A percentile compares a stretch with the other conserved stretches of the same genome.
phyloP scores from a whole-genome alignment of 2,113 vertebrate genomes.

The Triplophysa siluroides region DNA sequence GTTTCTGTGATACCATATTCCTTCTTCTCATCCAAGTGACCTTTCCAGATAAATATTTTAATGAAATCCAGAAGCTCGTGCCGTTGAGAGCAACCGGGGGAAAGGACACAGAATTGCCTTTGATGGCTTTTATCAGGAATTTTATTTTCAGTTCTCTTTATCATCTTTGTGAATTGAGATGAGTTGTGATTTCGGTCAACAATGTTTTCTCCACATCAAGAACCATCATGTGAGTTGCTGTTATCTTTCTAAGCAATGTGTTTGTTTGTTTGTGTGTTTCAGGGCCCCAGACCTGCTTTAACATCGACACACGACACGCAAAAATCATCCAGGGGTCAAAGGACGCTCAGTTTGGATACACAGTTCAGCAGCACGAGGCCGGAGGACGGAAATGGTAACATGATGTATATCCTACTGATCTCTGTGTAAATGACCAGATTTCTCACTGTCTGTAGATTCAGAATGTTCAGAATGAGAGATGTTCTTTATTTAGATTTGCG shows the following conservation, averaged over 20 bases:
- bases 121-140: background rate
- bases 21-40: conserved; percentile 21
- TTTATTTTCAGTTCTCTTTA: background rate
- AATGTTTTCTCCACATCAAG: no score
- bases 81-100: background rate
- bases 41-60: conserved; percentile 42
- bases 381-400: conserved; percentile 86
- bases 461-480: background rate
- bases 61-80: conserved; percentile 43
- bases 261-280: conserved; percentile 4
- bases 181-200: background rate
- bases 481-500: background rate
- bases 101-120: background rate
- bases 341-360: conserved; percentile 89
- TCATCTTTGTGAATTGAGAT: background rate
- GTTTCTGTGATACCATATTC: conserved; percentile 30
- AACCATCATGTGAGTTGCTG: no score
- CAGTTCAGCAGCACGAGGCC: conserved; percentile 88
- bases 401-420: background rate
- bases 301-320: conserved; percentile 83
- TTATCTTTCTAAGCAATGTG: no score
- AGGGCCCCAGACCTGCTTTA: conserved; percentile 83
- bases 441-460: background rate
- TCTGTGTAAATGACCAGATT: background rate
- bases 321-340: conserved; percentile 80